A percentile compares a stretch with the other conserved stretches of the same genome.
phyloP scores from a whole-genome alignment of 2,797 vertebrate genomes.

The Bradypodion ventrale region DNA sequence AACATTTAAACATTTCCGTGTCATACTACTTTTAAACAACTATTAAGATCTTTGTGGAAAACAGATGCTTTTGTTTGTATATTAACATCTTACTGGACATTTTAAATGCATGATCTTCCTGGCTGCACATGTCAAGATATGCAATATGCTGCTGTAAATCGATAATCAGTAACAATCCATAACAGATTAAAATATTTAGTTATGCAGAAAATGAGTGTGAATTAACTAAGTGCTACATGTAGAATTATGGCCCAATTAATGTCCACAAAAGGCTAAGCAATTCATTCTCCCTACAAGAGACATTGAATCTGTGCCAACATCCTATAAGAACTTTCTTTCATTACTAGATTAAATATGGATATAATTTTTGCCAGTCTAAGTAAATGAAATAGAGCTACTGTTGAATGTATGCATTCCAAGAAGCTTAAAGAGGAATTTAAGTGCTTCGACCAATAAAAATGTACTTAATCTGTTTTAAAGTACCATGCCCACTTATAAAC shows the following conservation, averaged over 20 bases:
- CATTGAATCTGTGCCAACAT: slow-evolving; percentile 51
- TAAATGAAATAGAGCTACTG: slow-evolving; percentile 37
- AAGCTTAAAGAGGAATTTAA: slow-evolving; percentile 39
- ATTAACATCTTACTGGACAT: slow-evolving; percentile 25
- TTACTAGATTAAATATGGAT: slow-evolving; percentile 33
- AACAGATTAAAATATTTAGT: slow-evolving; percentile 55
- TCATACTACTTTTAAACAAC: neutral
- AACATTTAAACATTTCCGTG: slow-evolving; percentile 13
- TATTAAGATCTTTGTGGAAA: slow-evolving; percentile 30
- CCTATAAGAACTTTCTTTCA: slow-evolving; percentile 58
- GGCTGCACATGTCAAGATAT: slow-evolving; percentile 23
- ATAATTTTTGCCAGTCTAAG: slow-evolving; percentile 9
- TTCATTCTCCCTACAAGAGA: slow-evolving; percentile 57
- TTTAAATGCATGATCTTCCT: slow-evolving; percentile 31
- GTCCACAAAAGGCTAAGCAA: slow-evolving; percentile 56
- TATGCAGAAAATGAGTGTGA: slow-evolving; percentile 52
- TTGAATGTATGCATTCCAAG: slow-evolving; percentile 21
- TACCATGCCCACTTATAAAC: slow-evolving; percentile 11
- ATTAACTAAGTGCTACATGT: slow-evolving; percentile 51
- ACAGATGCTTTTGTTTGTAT: slow-evolving; percentile 21
- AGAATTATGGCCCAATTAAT: slow-evolving; percentile 59
- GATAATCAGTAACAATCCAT: slow-evolving; percentile 53
- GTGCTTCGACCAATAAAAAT: slow-evolving; percentile 3
- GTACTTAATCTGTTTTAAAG: slow-evolving; percentile 39
- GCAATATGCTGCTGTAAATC: slow-evolving; percentile 35